These are phyloP conservation scores for Aphaenogaster rudis DNA, from an alignment of 1,140 invertebrate genomes.

Conservation along the genomic window DNA sequence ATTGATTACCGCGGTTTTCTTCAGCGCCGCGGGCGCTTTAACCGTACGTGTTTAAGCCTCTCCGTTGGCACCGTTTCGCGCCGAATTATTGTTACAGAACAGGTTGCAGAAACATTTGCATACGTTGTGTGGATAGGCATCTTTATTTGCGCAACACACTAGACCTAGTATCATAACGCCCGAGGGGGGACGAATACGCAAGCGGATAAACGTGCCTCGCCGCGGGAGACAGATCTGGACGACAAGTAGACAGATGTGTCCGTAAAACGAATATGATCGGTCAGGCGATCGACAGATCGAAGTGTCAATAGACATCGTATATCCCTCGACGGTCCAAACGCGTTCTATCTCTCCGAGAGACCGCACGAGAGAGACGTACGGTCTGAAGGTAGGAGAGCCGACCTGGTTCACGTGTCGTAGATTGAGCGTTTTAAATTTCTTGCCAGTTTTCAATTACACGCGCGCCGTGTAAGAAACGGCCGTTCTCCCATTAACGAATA, in stretches of 20 bases:
- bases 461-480: conserved; percentile 9
- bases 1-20: not conserved
- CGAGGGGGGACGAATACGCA: not conserved
- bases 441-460: conserved; percentile 46
- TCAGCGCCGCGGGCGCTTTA: not conserved
- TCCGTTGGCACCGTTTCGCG: not conserved
- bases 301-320: conserved; percentile 22
- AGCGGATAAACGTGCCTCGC: conserved; percentile 38
- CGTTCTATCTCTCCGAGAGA: conserved; percentile 11
- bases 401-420: conserved; percentile 32
- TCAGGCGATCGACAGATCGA: conserved; percentile 14
- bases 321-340: not conserved
- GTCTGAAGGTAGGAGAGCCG: not conserved
- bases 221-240: conserved; percentile 44
- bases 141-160: not conserved
- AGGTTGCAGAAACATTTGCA: not conserved
- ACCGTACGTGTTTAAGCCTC: not conserved
- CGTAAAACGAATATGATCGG: conserved; percentile 29
- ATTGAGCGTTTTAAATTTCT: conserved; percentile 40
- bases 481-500: conserved; percentile 44
- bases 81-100: conserved; percentile 31
- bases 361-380: not conserved
- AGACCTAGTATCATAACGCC: not conserved
- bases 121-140: not conserved
- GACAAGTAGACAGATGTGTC: conserved; percentile 22